A percentile compares a stretch with the other conserved stretches of the same genome.
These are phyloP conservation scores for Drosophila tsacasi DNA, from an alignment of 1,140 invertebrate genomes.

Conservation along the genomic window DNA sequence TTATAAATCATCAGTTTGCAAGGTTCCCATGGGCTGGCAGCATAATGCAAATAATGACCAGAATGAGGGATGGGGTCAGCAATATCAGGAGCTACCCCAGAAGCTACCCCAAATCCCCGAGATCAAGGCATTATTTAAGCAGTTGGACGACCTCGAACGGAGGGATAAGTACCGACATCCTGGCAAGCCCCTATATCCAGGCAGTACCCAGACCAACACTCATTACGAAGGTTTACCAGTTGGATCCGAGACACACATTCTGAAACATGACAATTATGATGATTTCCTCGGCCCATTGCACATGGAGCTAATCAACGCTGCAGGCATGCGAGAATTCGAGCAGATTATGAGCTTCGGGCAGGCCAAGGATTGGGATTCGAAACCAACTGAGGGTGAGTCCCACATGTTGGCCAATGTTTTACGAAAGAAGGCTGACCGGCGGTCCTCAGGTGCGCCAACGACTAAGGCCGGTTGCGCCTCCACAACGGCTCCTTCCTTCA, in stretches of 20 bases:
- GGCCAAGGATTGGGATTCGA: not conserved
- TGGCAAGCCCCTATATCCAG: too few relatives aligned
- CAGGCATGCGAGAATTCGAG: conserved; percentile 30
- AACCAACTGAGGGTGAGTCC: not conserved
- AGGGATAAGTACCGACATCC: not conserved
- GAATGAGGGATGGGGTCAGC: not conserved
- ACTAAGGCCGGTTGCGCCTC: not conserved
- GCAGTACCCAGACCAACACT: not conserved
- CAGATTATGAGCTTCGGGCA: conserved; percentile 9
- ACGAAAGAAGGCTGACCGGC: not conserved
- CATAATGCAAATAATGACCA: not conserved
- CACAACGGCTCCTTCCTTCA: not conserved
- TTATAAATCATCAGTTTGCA: not conserved
- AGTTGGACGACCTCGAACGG: conserved; percentile 21
- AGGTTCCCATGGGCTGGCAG: not conserved
- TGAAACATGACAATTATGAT: not conserved
- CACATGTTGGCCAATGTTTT: conserved; percentile 11
- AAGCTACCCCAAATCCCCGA: not conserved
- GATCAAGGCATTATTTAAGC: conserved; percentile 2
- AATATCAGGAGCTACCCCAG: not conserved
- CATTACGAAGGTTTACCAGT: not conserved
- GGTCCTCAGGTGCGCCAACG: not conserved
- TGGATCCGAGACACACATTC: not conserved
- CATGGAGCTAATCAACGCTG: not conserved
- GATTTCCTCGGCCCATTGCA: not conserved